Base-by-base conservation (phyloP, 2,797 vertebrate genomes). In the Triplophysa bombifrons region DNA sequence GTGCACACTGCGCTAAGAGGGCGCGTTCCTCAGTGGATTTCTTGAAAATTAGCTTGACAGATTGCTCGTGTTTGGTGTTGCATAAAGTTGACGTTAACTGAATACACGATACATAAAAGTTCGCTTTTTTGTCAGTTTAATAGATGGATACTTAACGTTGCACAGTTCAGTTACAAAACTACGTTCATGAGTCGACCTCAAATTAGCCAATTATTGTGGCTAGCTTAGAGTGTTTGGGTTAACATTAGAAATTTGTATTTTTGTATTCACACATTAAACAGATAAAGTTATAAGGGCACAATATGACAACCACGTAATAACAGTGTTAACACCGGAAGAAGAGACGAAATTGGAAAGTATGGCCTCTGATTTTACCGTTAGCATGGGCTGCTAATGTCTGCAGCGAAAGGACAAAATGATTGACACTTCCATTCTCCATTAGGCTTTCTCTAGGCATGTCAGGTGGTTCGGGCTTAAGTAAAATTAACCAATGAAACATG, bases 391-490 rank as follows among this genome's bases (percentile, higher is more conserved):
- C 64, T 63, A 78, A 68, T 44, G 84, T 87, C 85, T 91, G 86
- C 85, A 48, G 83, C 5, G 80, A 88, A 91, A 92, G 92, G 92
- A 88, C 92, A 91, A 76, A 77, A 61, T 91, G 88, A 92, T 60
- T 66, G 91, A 90, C 91, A 53, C 12, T 0, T 1, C 0, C 0
- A 0, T 0, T 0, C 58, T 41, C 89, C 85, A 92, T 71, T 91
- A 19, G 25, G 0, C 41, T 12, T 3, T 22, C 2, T 1, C 1
- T 14, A 3, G 3, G 1, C 44, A 6, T 4, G 17, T 1, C 38
- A 30, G 34, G 38, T 25, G 74, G 86, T 2, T 85, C 73, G 85
- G 85, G 66, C 17, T 48, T 16, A 53, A 2, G 14, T 2, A 0
- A 0, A 2, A 11, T 0, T 6, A 74, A 63, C 92, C 90, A 93